Evolutionary conservation across 1,140 invertebrate genomes (phyloP).

Genomic region (Agrypnia vestita): DNA sequence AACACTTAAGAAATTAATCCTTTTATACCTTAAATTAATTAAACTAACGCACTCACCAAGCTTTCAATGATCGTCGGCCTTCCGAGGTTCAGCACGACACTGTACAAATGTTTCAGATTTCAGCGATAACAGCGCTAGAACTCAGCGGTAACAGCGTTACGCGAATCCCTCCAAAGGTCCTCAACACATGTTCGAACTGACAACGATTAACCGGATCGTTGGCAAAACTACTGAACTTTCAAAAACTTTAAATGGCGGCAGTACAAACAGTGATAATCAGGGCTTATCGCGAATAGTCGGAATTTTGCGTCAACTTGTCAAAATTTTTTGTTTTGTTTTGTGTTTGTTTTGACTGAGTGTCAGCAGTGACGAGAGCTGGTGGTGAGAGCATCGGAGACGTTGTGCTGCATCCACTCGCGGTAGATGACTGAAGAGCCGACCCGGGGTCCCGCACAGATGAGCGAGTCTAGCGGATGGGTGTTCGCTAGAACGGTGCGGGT

Average conservation of each 20-base stretch:
- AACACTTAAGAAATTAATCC: no score
- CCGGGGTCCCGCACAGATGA: conserved; percentile 23
- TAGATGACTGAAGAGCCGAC: conserved; percentile 46
- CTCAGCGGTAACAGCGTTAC: neutral
- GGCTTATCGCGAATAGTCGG: neutral
- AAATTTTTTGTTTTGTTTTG: neutral
- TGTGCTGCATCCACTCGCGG: conserved; percentile 46
- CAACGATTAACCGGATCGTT: neutral
- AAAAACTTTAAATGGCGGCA: neutral
- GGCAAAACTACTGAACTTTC: neutral
- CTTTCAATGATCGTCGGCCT: conserved; percentile 6
- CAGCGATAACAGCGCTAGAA: neutral
- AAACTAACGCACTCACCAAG: neutral
- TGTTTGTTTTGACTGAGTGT: conserved; percentile 19
- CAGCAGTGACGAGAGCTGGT: neutral
- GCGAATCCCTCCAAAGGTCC: neutral
- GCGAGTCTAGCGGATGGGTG: neutral
- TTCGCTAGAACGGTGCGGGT: conserved; percentile 10
- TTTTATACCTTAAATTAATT: no score
- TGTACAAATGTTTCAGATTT: conserved; percentile 4
- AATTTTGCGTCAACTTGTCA: neutral
- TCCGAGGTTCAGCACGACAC: conserved; percentile 5
- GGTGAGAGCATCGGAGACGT: conserved; percentile 17
- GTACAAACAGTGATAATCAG: neutral
- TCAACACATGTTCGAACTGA: conserved; percentile 2